Percentiles rank a stretch among this genome's conserved stretches.
Conservation (phyloP, 92 coral and sea anemone species). For the Parazoanthus darwini region DNA sequence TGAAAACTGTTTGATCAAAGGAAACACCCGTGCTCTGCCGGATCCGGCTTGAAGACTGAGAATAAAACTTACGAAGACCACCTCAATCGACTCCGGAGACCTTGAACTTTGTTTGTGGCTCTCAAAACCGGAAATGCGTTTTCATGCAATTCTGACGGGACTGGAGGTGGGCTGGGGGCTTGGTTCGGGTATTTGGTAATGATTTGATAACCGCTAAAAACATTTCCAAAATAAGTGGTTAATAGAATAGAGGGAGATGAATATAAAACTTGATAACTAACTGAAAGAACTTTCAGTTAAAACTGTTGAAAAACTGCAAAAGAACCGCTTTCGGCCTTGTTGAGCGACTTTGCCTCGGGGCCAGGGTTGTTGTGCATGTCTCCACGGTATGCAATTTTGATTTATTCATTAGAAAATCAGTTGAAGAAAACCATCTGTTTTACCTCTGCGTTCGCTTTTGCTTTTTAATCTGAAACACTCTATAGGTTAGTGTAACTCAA, state of each 20-base stretch:
- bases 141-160: not conserved
- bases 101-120: slow-evolving; percentile 25
- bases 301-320: too few species aligned
- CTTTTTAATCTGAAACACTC: not conserved
- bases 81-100: not conserved
- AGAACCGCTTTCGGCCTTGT: not conserved
- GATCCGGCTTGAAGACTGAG: not conserved
- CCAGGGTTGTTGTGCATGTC: not conserved
- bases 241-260: too few species aligned
- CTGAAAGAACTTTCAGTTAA: too few species aligned
- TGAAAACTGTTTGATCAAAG: not conserved
- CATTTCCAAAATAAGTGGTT: not conserved
- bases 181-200: not conserved
- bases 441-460: not conserved
- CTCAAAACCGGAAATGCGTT: not conserved
- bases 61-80: not conserved
- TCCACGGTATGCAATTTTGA: too few species aligned
- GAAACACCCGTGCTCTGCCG: not conserved
- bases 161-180: not conserved
- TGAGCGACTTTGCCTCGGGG: not conserved
- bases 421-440: not conserved
- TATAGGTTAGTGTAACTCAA: not conserved
- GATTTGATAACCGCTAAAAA: not conserved
- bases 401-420: too few species aligned
- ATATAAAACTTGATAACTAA: too few species aligned